phyloP scores from a whole-genome alignment of 2,888 invertebrate genomes.

The Eupithecia insigniata region DNA sequence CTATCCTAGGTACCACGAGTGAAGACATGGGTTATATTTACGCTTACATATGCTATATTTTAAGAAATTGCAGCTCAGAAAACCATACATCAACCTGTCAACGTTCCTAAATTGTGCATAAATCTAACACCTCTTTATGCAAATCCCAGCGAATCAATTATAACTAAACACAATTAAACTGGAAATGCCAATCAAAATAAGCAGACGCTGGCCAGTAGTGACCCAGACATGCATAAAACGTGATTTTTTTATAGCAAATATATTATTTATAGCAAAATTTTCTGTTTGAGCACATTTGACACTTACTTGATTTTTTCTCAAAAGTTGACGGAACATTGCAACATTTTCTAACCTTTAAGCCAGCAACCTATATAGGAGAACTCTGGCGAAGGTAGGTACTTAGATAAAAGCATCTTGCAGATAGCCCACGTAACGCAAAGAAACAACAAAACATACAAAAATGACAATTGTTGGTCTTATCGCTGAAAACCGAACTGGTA shows the following conservation, averaged over 20 bases:
- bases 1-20: background rate
- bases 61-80: background rate
- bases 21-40: background rate
- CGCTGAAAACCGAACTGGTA: background rate
- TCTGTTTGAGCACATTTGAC: background rate
- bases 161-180: constrained; percentile 51
- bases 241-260: too few species aligned
- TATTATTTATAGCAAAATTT: background rate
- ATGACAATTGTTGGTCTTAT: background rate
- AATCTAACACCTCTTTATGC: constrained; percentile 24
- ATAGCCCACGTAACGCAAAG: background rate
- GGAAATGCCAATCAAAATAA: constrained; percentile 56
- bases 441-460: background rate
- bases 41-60: background rate
- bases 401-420: background rate
- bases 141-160: constrained; percentile 44
- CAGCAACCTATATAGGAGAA: too few species aligned
- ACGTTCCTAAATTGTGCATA: constrained; percentile 19
- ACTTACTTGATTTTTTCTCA: background rate
- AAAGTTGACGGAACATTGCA: background rate
- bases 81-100: background rate
- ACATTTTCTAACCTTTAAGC: too few species aligned
- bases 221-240: constrained; percentile 30
- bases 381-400: background rate
- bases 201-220: constrained; percentile 36